These are phyloP conservation scores for Apocrypta bakeri DNA, from an alignment of 1,140 invertebrate genomes.

Conservation along the genomic window DNA sequence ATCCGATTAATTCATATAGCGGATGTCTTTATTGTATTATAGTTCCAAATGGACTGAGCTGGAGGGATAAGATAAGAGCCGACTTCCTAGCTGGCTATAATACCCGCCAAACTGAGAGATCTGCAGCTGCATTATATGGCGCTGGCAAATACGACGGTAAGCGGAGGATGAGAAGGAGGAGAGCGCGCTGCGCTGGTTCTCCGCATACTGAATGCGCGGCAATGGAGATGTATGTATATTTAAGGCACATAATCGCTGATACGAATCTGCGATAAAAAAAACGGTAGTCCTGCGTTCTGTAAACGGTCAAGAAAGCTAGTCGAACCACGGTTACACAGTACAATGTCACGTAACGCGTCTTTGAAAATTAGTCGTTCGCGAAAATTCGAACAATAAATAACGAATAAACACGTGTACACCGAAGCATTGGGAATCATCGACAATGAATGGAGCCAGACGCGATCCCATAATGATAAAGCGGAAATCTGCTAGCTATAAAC, in stretches of 20 bases:
- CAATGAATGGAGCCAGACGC: background rate
- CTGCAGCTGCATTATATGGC: constrained; percentile 5
- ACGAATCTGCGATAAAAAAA: constrained; percentile 58
- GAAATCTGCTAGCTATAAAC: constrained; percentile 10
- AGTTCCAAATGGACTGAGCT: constrained; percentile 51
- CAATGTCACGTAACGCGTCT: no score
- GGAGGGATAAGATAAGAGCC: constrained; percentile 37
- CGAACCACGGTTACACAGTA: no score
- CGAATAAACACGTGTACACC: no score
- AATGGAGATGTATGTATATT: constrained; percentile 61
- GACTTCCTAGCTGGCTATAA: background rate
- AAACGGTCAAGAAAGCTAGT: background rate
- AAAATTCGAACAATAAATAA: no score
- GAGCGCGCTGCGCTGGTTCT: constrained; percentile 46
- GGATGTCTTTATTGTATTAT: constrained; percentile 73
- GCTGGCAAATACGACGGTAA: background rate
- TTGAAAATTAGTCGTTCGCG: no score
- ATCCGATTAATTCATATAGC: constrained; percentile 72
- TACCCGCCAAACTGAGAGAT: background rate
- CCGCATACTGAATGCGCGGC: constrained; percentile 42
- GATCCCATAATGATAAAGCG: constrained; percentile 20
- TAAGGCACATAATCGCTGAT: constrained; percentile 64
- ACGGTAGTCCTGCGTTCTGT: constrained; percentile 3
- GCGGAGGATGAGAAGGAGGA: constrained; percentile 38
- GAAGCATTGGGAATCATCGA: no score